Base-by-base conservation (phyloP, 2,888 invertebrate species). In the Eupeodes luniger region DNA sequence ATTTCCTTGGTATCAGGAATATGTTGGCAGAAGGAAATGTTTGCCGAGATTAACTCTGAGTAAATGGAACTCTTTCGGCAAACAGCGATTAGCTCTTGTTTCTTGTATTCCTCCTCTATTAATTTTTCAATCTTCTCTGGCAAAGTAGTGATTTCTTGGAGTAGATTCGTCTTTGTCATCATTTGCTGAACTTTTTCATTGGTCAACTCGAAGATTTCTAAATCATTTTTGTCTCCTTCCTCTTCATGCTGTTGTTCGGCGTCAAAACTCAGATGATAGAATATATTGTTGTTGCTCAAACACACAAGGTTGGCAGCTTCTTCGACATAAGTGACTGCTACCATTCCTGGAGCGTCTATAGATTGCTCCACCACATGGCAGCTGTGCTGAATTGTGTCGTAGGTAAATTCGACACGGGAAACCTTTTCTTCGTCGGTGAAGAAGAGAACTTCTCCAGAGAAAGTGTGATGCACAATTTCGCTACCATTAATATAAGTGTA, bases 251-350 rank as follows among this genome's bases (percentile, higher is more conserved):
- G 36, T 2, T 51, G 16, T 16, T 51, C n/a, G 10, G 44, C 49
- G 19, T 74, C 51, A 79, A 92, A 91, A n/a, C 84, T 84, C 6
- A 91, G 82, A 51, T 90, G 90, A 89, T 93, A 92, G 67, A 93
- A 93, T 11, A 93, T 91, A 67, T 93, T 93, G 79, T 93, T 93
- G 53, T 91, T 91, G 78, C 92, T 93, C 12, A 93, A 89, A 47
- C 93, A 93, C 49, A 93, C 91, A 19, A 93, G 85, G 75, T 91
- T 91, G 6, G 91, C 85, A 27, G 91, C 90, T 12, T 91, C 90
- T 14, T 91, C 89, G 4, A 92, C 91, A 91, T 92, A 93, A 1
- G 93, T 93, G 62, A 93, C 91, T 4, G 91, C 92, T 19, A 92
- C 89, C 85, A 93, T 92, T 2, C 92, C 93, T 2, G 91, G 84